Evolutionary conservation across 2,888 invertebrate genomes (phyloP).

Genomic region (Dicyrtoma fusca): DNA sequence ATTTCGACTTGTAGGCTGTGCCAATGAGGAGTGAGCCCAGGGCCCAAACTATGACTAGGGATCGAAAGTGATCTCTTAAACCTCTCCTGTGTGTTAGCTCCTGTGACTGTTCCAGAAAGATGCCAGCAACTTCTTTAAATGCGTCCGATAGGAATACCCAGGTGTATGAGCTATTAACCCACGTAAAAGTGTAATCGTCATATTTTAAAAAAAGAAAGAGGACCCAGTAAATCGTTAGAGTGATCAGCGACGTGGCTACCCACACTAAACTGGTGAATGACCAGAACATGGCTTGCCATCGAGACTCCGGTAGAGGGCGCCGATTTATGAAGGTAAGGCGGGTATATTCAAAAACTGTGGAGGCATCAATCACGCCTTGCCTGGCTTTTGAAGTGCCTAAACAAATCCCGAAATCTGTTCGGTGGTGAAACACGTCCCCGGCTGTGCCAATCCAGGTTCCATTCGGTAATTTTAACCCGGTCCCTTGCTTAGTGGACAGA

Average conservation of each 20-base stretch:
- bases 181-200: too few species aligned
- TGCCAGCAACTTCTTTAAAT: neutral
- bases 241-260: neutral
- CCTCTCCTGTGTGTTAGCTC: too few species aligned
- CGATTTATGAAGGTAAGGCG: slow-evolving; percentile 40
- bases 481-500: slow-evolving; percentile 35
- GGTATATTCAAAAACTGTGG: slow-evolving; percentile 39
- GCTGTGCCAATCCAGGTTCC: slow-evolving; percentile 39
- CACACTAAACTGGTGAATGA: slow-evolving; percentile 29
- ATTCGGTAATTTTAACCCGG: slow-evolving; percentile 35
- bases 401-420: slow-evolving; percentile 36
- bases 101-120: slow-evolving; percentile 8
- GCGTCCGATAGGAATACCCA: neutral
- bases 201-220: slow-evolving; percentile 4
- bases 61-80: neutral
- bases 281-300: slow-evolving; percentile 41
- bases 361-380: slow-evolving; percentile 33
- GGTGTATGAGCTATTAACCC: neutral
- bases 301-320: slow-evolving; percentile 24
- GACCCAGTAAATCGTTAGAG: slow-evolving; percentile 4
- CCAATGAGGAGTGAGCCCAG: slow-evolving; percentile 36
- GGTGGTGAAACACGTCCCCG: slow-evolving; percentile 36
- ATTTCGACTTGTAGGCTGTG: slow-evolving; percentile 42
- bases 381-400: slow-evolving; percentile 32
- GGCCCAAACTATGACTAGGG: slow-evolving; percentile 37